Evolutionary conservation across 2,797 vertebrate genomes (phyloP).

Genomic region (Ctenopoma kingsleyae): DNA sequence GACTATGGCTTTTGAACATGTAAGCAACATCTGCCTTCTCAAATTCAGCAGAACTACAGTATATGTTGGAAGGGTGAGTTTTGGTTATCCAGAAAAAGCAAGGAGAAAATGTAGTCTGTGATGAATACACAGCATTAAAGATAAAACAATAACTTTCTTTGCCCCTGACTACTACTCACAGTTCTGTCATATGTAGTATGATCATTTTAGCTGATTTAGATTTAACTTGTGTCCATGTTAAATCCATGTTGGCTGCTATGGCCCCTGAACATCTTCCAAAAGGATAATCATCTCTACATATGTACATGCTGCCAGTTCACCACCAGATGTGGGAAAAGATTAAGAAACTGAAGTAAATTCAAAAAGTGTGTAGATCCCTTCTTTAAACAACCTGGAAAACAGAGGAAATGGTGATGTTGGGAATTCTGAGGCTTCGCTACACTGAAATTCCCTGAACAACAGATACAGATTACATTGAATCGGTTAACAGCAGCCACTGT

Average conservation of each 20-base stretch:
- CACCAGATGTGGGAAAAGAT: background rate
- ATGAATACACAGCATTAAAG: background rate
- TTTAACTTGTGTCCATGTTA: background rate
- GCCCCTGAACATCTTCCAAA: background rate
- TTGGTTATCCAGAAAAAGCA: no score
- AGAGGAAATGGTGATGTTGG: background rate
- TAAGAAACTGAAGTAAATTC: background rate
- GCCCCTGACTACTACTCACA: background rate
- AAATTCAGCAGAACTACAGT: background rate
- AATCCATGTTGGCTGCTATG: background rate
- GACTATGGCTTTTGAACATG: no score
- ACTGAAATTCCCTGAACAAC: no score
- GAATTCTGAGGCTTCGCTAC: background rate
- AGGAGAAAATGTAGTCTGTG: background rate
- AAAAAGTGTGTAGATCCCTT: background rate
- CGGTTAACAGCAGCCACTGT: background rate
- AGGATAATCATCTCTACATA: conserved; percentile 2
- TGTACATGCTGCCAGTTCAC: conserved; percentile 5
- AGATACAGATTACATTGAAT: no score
- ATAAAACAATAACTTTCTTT: background rate
- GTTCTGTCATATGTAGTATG: background rate
- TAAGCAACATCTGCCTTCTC: no score
- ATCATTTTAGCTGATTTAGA: background rate
- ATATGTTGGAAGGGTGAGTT: no score
- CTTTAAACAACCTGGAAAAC: background rate